Percentiles rank a stretch among this genome's conserved stretches.
phyloP scores from a whole-genome alignment of 2,113 vertebrate genomes.

The Perca fluviatilis region DNA sequence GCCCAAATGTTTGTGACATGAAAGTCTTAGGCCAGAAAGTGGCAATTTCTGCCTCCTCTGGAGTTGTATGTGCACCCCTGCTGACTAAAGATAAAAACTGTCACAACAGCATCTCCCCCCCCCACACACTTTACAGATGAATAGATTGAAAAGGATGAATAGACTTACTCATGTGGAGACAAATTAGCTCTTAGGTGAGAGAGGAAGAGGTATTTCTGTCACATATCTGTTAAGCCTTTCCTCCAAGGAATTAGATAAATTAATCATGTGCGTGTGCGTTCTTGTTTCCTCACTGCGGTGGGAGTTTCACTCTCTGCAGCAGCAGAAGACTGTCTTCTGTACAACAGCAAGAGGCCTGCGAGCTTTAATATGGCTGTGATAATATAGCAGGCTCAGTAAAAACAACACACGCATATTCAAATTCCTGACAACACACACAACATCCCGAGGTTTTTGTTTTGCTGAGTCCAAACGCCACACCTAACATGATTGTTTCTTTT shows the following conservation, averaged over 20 bases:
- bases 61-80: conserved; percentile 2
- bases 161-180: conserved; percentile 1
- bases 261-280: conserved; percentile 2
- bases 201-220: neutral
- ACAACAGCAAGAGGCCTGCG: neutral
- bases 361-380: neutral
- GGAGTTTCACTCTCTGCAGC: conserved; percentile 24
- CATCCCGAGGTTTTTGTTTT: conserved; percentile 11
- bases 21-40: conserved; percentile 5
- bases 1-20: neutral
- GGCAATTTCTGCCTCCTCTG: conserved; percentile 13
- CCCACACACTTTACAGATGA: conserved; percentile 10
- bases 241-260: conserved; percentile 1
- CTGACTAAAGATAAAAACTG: conserved; percentile 32
- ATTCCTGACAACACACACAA: neutral
- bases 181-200: conserved; percentile 4
- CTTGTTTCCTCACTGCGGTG: conserved; percentile 29
- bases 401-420: neutral
- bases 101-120: conserved; percentile 29
- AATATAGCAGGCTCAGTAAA: neutral
- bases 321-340: neutral
- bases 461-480: conserved; percentile 2
- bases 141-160: conserved; percentile 33
- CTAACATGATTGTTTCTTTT: conserved; percentile 9
- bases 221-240: neutral